Evolutionary conservation across 30 jellyfish, hydroid and myxozoan genomes (phyloP).

Genomic region (Rhopilema esculentum): DNA sequence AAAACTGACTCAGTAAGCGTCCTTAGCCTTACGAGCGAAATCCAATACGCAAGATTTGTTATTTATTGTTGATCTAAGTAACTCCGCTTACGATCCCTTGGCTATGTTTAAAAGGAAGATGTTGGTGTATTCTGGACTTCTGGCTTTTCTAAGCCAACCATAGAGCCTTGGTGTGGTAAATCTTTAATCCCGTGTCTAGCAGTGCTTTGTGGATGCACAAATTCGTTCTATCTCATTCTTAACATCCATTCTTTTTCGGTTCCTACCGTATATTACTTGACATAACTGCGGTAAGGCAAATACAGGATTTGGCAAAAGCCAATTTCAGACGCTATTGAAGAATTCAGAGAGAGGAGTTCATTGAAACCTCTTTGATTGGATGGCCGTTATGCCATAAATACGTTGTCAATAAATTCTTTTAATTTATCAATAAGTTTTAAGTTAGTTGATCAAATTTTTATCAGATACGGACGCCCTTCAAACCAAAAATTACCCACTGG

Average conservation of each 20-base stretch:
- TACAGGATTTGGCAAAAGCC: conserved; percentile 23
- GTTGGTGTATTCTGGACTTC: background rate
- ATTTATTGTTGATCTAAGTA: background rate
- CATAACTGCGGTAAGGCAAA: conserved; percentile 20
- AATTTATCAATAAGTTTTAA: background rate
- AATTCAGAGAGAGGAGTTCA: background rate
- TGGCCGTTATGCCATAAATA: conserved; percentile 1
- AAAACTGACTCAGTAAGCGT: background rate
- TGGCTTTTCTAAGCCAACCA: background rate
- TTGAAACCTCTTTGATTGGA: background rate
- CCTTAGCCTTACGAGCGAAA: background rate
- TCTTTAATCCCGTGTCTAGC: background rate
- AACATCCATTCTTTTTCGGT: background rate
- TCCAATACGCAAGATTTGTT: background rate
- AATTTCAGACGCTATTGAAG: conserved; percentile 4
- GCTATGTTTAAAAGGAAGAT: too few relatives aligned
- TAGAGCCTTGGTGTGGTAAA: background rate
- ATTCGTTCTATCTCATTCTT: background rate
- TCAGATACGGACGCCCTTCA: background rate
- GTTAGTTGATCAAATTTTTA: background rate
- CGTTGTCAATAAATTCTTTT: background rate
- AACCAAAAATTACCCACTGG: background rate
- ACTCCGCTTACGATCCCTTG: too few relatives aligned
- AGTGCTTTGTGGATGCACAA: background rate
- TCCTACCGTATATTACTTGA: background rate